These are phyloP conservation scores for Chrysodeixis includens DNA, from an alignment of 2,888 invertebrate species.

Conservation along the genomic window DNA sequence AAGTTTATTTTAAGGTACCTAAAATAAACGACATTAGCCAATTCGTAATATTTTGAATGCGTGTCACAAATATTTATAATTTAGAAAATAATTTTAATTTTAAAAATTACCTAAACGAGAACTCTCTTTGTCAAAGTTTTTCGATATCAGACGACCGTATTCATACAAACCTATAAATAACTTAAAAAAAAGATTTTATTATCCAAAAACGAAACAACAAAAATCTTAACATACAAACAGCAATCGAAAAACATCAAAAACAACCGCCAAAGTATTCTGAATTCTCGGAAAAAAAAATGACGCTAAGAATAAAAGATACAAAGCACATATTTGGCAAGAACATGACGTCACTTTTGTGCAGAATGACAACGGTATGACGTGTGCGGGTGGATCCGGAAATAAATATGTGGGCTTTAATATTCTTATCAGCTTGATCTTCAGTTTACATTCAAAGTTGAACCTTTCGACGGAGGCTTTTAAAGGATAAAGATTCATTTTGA, in stretches of 20 bases:
- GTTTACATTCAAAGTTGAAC: conserved; percentile 36
- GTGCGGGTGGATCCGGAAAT: conserved; percentile 48
- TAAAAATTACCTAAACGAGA: too few species aligned
- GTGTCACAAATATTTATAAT: too few species aligned
- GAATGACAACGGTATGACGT: conserved; percentile 58
- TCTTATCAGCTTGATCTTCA: conserved; percentile 53
- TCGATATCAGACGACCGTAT: too few species aligned
- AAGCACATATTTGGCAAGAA: conserved; percentile 55
- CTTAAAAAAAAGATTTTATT: too few species aligned
- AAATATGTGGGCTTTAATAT: conserved; percentile 54
- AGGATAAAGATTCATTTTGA: conserved; percentile 29
- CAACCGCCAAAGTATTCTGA: neutral
- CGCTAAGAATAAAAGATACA: conserved; percentile 49
- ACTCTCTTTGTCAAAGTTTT: too few species aligned
- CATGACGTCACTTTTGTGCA: conserved; percentile 54
- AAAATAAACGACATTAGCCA: too few species aligned
- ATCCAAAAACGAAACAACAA: neutral
- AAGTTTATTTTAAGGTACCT: too few species aligned
- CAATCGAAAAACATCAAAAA: neutral
- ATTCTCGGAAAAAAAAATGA: conserved; percentile 39
- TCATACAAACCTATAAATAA: too few species aligned
- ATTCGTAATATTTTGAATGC: too few species aligned
- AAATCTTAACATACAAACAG: neutral
- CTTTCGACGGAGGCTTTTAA: conserved; percentile 22
- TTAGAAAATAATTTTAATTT: too few species aligned